phyloP scores from a whole-genome alignment of 2,113 vertebrate genomes.

The Oncorhynchus masou region DNA sequence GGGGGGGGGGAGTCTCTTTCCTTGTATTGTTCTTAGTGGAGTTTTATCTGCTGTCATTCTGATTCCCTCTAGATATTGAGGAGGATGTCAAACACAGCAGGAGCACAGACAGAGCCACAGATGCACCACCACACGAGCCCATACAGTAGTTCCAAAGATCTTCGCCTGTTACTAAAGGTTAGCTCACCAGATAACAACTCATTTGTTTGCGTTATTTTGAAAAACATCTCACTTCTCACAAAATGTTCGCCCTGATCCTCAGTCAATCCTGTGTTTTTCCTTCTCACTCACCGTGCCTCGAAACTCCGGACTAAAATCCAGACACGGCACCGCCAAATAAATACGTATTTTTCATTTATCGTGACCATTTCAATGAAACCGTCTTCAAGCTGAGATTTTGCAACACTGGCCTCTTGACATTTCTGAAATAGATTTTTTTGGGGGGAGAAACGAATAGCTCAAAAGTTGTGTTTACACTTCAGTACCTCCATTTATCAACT shows the following conservation, averaged over 20 bases:
- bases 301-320: no score
- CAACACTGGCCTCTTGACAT: no score
- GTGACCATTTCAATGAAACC: no score
- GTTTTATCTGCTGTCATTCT: conserved; percentile 65
- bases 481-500: no score
- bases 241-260: no score
- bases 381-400: no score
- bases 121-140: background rate
- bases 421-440: no score
- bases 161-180: background rate
- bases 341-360: no score
- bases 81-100: conserved; percentile 42
- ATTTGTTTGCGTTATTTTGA: background rate
- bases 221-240: no score
- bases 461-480: no score
- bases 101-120: background rate
- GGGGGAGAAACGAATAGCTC: no score
- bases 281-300: background rate
- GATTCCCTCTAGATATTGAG: background rate
- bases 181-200: background rate
- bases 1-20: conserved; percentile 35
- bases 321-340: no score
- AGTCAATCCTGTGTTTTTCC: background rate
- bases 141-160: background rate
- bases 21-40: conserved; percentile 53